Base-by-base conservation (phyloP, 2,797 vertebrate genomes). In the Salmo trutta region DNA sequence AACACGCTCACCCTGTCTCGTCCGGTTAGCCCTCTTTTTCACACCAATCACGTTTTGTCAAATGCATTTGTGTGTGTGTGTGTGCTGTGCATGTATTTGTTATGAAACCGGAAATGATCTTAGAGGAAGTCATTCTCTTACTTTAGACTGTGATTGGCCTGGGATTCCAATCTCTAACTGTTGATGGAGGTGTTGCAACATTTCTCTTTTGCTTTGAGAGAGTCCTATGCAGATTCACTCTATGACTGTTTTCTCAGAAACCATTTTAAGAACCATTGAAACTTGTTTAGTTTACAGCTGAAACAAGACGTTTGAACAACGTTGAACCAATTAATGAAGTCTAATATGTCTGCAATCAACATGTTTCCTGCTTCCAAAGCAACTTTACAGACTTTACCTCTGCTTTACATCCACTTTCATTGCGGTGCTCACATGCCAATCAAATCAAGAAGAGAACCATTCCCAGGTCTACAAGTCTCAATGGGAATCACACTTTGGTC, bases 1-100 rank as follows among this genome's bases (percentile, higher is more conserved):
- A 82, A 82, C 84, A 54, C 74, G 78, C 73, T 81, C 24, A 36
- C 79, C 82, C 84, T 74, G 80, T 75, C 36, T 77, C 67, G 77
- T 79, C 84, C 69, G 80, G 78, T 84, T 73, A 73, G 33, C 76
- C 84, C 74, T 83, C 86, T 88, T 83, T 83, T 80, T 84, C 84
- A 80, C 81, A 79, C 72, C 76, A 77, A 75, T 80, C 84, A 70
- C 79, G 81, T 88, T 88, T 77, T 82, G 62, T 79, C n/a, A 65
- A 72, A 47, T 24, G 2, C 36, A 47, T 47, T 7, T 64, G 59
- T 21, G 59, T 64, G 59, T 24, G 59, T 7, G 6, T 7, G 6
- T 47, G 41, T 47, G 41, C 41, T 47, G 24, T 24, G 59, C 21
- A 71, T 41, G 16, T 24, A 71, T 71, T 71, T 71, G 70, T 52